Evolutionary conservation across 2,888 invertebrate species (phyloP).

Genomic region (Dicyrtoma fusca): DNA sequence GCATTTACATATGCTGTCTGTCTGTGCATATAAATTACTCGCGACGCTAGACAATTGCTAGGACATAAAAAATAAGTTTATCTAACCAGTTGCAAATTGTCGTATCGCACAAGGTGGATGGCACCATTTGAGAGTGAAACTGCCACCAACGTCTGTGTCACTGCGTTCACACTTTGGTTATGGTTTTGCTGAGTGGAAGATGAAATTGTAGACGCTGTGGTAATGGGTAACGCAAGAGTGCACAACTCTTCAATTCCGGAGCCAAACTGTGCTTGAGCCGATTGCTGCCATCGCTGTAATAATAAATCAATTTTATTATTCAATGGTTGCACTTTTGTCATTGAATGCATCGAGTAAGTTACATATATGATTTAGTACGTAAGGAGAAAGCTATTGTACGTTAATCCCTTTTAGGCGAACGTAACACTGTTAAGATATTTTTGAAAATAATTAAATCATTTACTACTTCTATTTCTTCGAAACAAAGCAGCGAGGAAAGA

Average conservation of each 20-base stretch:
- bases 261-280: conserved; percentile 45
- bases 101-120: conserved; percentile 49
- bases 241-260: conserved; percentile 46
- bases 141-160: conserved; percentile 49
- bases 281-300: conserved; percentile 53
- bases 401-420: too few relatives aligned
- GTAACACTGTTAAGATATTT: too few relatives aligned
- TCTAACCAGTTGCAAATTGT: conserved; percentile 54
- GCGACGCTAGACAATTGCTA: too few relatives aligned
- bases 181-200: conserved; percentile 27
- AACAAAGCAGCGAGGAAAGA: too few relatives aligned
- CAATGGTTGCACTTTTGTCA: not conserved
- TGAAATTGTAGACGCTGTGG: conserved; percentile 34
- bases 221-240: conserved; percentile 47
- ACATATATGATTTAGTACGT: not conserved
- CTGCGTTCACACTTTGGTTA: conserved; percentile 28
- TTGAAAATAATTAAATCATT: too few relatives aligned
- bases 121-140: conserved; percentile 48
- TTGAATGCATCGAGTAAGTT: not conserved
- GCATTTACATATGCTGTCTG: too few relatives aligned
- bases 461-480: too few relatives aligned
- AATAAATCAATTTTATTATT: conserved; percentile 22
- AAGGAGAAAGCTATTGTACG: not conserved
- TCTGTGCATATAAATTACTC: too few relatives aligned
- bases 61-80: conserved; percentile 4